phyloP scores from a whole-genome alignment of 2,797 vertebrate genomes.

The Phaenicophaeus curvirostris region DNA sequence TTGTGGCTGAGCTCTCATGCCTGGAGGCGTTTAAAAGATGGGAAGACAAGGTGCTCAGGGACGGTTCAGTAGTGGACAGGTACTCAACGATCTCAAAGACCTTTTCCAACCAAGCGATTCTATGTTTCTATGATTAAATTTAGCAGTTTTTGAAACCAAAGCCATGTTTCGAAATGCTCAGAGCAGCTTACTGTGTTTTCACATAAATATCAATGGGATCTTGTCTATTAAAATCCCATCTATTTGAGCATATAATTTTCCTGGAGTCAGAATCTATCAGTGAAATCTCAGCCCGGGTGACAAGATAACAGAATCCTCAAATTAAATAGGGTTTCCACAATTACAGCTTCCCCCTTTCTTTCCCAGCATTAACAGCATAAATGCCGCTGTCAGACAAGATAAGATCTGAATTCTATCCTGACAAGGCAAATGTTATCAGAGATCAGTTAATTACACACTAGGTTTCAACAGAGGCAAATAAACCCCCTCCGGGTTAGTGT shows the following conservation, averaged over 20 bases:
- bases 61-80: no score
- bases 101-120: no score
- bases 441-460: conserved; percentile 69
- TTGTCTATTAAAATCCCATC: conserved; percentile 64
- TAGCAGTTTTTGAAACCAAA: not conserved
- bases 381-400: conserved; percentile 63
- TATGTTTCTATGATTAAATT: not conserved
- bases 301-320: conserved; percentile 70
- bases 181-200: not conserved
- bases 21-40: no score
- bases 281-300: conserved; percentile 50
- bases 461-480: conserved; percentile 43
- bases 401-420: conserved; percentile 66
- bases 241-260: conserved; percentile 62
- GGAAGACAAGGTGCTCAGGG: no score
- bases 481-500: not conserved
- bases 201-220: conserved; percentile 54
- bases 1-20: no score
- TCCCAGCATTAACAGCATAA: conserved; percentile 55
- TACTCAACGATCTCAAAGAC: no score
- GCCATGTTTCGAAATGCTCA: not conserved
- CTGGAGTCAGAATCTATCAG: conserved; percentile 70
- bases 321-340: conserved; percentile 65
- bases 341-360: conserved; percentile 53
- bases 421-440: conserved; percentile 69